A percentile compares a stretch with the other conserved stretches of the same genome.
Evolutionary conservation across 2,888 invertebrate species (phyloP).

Genomic region (Trissonchulus sp.): DNA sequence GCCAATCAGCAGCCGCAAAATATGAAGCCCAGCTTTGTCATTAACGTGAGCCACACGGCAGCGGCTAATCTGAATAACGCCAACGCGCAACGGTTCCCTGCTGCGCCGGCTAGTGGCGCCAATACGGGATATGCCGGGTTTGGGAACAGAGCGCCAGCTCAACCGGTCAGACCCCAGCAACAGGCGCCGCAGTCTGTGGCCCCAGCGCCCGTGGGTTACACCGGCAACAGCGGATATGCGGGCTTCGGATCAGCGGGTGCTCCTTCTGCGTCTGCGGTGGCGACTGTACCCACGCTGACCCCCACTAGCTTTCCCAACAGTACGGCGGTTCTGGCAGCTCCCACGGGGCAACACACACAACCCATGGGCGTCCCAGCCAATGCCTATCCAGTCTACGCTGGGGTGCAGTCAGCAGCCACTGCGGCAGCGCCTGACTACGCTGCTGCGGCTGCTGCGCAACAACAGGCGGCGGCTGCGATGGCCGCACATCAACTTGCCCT

Average conservation of each 20-base stretch:
- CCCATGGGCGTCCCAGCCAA: no score
- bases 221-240: background rate
- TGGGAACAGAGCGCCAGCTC: background rate
- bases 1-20: background rate
- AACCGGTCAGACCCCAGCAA: no score
- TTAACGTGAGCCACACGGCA: background rate
- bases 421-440: background rate
- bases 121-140: background rate
- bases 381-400: no score
- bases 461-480: background rate
- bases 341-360: no score
- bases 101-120: background rate
- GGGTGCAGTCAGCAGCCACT: no score
- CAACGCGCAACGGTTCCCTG: background rate
- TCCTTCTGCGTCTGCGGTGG: background rate
- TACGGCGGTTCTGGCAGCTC: background rate
- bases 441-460: background rate
- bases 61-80: background rate
- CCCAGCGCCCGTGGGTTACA: background rate
- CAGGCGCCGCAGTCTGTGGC: slow-evolving; percentile 10
- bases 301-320: no score
- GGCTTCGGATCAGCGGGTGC: background rate
- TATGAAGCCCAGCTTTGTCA: background rate
- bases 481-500: background rate
- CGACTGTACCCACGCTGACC: no score